These are phyloP conservation scores for Matsumurasca onukii DNA, from an alignment of 1,140 invertebrate species.

Conservation along the genomic window DNA sequence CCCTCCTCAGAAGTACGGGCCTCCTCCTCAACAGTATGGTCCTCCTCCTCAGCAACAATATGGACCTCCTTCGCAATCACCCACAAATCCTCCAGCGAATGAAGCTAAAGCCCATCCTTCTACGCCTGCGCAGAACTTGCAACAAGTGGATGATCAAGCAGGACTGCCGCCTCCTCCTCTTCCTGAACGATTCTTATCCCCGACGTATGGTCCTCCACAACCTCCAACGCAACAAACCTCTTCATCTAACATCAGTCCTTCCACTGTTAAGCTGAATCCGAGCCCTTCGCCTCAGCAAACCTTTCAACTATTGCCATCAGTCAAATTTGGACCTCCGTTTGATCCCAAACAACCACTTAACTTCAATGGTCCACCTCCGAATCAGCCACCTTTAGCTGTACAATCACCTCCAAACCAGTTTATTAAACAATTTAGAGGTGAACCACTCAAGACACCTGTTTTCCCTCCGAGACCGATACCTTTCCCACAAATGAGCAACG, in stretches of 20 bases:
- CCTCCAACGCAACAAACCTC: slow-evolving; percentile 3
- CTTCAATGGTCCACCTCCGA: neutral
- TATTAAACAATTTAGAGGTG: slow-evolving; percentile 1
- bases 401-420: neutral
- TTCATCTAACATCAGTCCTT: slow-evolving; percentile 4
- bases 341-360: neutral
- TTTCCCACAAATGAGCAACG: slow-evolving; percentile 27
- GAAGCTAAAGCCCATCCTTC: neutral
- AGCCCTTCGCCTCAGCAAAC: neutral
- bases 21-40: slow-evolving; percentile 33
- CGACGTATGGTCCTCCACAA: slow-evolving; percentile 6
- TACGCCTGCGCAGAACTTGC: neutral
- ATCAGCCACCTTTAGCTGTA: neutral
- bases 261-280: neutral
- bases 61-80: slow-evolving; percentile 25
- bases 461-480: slow-evolving; percentile 26
- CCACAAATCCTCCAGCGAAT: slow-evolving; percentile 6
- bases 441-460: slow-evolving; percentile 9
- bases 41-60: slow-evolving; percentile 30
- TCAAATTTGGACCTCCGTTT: slow-evolving; percentile 16
- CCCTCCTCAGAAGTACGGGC: slow-evolving; percentile 30
- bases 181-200: neutral
- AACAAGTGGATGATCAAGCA: slow-evolving; percentile 1
- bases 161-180: slow-evolving; percentile 9
- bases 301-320: neutral